Conservation (phyloP, 2,113 vertebrate genomes). For the Anguilla rostrata region DNA sequence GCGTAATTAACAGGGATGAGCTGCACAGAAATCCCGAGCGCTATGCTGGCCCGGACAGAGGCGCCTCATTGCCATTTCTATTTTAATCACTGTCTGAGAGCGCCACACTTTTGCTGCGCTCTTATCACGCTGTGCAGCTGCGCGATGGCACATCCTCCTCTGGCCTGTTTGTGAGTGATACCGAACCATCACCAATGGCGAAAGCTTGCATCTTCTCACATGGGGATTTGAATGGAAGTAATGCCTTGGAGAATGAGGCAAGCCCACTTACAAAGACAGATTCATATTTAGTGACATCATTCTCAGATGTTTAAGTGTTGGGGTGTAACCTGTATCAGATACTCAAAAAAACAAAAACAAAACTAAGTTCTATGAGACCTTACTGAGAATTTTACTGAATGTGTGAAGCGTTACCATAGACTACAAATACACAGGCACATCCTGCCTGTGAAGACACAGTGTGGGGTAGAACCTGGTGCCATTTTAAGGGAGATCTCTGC, state of each 20-base stretch:
- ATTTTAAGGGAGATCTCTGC: too few species aligned
- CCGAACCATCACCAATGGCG: background rate
- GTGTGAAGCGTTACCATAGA: background rate
- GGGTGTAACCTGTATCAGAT: background rate
- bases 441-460: background rate
- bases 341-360: background rate
- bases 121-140: background rate
- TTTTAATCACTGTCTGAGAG: background rate
- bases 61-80: background rate
- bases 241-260: background rate
- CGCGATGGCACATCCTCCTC: background rate
- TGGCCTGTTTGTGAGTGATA: background rate
- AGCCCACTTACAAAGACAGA: background rate
- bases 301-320: background rate
- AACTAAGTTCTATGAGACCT: background rate
- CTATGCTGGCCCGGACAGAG: background rate
- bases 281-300: background rate
- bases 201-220: background rate
- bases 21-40: background rate
- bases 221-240: background rate
- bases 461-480: background rate
- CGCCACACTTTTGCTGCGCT: background rate
- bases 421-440: background rate
- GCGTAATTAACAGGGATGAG: background rate
- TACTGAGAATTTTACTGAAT: background rate